Percentiles rank a stretch among this genome's conserved stretches.
Conservation (phyloP, 2,113 vertebrate genomes). For the Anguilla japonica region DNA sequence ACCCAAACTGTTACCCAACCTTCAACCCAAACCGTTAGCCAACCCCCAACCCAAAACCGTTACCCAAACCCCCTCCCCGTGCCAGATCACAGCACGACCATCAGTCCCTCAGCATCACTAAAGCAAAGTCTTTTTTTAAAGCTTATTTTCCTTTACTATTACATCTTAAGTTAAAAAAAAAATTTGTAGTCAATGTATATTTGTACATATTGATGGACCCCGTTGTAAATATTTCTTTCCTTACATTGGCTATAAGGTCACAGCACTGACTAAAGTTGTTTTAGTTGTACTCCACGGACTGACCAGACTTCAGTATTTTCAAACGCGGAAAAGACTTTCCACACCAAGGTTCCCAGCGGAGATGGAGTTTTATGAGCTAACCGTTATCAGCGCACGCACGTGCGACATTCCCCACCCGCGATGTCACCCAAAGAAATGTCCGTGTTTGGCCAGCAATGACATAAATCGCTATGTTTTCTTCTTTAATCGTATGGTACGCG, state of each 20-base stretch:
- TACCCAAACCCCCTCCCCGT: not conserved
- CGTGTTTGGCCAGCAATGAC: slow-evolving; percentile 1
- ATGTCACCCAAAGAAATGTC: not conserved
- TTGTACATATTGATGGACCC: slow-evolving; percentile 64
- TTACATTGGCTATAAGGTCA: slow-evolving; percentile 38
- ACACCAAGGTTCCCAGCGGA: no score
- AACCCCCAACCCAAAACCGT: no score
- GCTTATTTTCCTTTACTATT: slow-evolving; percentile 9
- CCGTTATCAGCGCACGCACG: not conserved
- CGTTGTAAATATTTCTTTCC: slow-evolving; percentile 61
- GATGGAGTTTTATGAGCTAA: not conserved
- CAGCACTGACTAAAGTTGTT: slow-evolving; percentile 34
- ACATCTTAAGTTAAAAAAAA: not conserved
- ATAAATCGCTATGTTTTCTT: not conserved
- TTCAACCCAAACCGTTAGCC: not conserved
- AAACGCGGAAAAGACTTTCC: not conserved
- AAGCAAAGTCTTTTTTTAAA: not conserved
- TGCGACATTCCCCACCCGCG: not conserved
- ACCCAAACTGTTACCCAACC: not conserved
- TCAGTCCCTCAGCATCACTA: not conserved
- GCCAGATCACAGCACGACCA: not conserved
- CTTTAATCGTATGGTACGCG: not conserved
- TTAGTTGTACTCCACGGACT: not conserved
- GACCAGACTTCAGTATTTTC: slow-evolving; percentile 11
- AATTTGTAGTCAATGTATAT: slow-evolving; percentile 45